Evolutionary conservation across 2,797 vertebrate genomes (phyloP), one percentile per base, ranked within the genome.

Genomic region (Falco columbarius): DNA sequence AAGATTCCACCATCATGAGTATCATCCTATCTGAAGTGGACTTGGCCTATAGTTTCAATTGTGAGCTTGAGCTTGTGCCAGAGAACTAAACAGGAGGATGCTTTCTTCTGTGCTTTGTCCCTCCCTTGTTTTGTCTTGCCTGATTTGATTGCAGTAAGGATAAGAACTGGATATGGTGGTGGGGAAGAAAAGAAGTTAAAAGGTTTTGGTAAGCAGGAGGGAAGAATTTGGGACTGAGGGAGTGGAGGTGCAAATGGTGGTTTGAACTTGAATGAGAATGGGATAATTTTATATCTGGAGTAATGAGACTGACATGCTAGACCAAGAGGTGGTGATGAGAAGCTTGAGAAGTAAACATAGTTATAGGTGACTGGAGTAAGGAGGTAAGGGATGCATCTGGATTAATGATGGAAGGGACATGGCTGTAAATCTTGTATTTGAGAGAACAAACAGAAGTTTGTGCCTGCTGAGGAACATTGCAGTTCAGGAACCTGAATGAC

Each of bases 51-150:
- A 51, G 54, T 46, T 90, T 66, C 26, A 74, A 58, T 42, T 81
- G 46, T 67, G 66, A 87, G 44, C 54, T 85, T 71, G 86, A 79
- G 32, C 82, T 67, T 67, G 47, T 81, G 70, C 56, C 42, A 38
- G 56, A 49, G 52, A 71, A 44, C 42, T n/a, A 38, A 76, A 21
- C 23, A 51, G 23, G 70, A 89, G 56, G 81, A 79, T 46, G 17
- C 10, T 55, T 93, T 85, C 42, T 74, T 81, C 62, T 58, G 49
- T 81, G 26, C 61, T 88, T 90, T 90, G 38, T 68, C 58, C 81
- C 42, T 85, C 38, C 38, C 70, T 84, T 84, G 73, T 36, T 59
- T 85, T 85, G 71, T 93, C 82, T 92, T 96, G 86, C 54, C 71
- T 87, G 54, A 10, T 92, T 77, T 84, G 58, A 70, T 87, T 73